Percentiles rank a stretch among this genome's conserved stretches.
These are phyloP conservation scores for Gopherus flavomarginatus DNA, from an alignment of 2,113 vertebrate genomes.

Conservation along the genomic window DNA sequence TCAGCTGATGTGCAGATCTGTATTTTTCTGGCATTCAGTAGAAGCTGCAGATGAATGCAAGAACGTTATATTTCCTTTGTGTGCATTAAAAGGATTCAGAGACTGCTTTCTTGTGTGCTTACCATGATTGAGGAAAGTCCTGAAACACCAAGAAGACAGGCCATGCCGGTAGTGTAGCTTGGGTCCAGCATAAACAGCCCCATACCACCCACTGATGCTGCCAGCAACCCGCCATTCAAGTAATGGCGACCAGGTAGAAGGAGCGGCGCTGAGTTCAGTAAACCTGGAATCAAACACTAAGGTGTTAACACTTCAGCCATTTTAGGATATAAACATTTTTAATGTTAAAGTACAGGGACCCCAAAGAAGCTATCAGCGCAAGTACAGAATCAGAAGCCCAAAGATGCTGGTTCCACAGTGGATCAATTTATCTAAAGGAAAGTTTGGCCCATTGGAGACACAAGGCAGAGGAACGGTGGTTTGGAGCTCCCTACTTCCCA, in stretches of 20 bases:
- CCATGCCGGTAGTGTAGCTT: slow-evolving; percentile 83
- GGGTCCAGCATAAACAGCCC: slow-evolving; percentile 84
- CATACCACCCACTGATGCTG: slow-evolving; percentile 78
- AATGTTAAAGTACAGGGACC: neutral
- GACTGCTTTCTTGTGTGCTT: slow-evolving; percentile 9
- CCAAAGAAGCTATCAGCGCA: neutral
- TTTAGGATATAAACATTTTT: neutral
- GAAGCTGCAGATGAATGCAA: neutral
- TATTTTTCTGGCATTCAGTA: neutral
- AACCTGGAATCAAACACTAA: slow-evolving; percentile 60
- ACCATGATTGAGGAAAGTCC: slow-evolving; percentile 88
- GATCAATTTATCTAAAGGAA: neutral
- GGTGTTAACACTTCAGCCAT: neutral
- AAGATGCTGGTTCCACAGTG: neutral
- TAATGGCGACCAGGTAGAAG: slow-evolving; percentile 82
- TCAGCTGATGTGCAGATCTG: neutral
- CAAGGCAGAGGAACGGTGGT: neutral
- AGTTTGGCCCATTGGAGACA: neutral
- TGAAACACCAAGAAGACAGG: slow-evolving; percentile 84
- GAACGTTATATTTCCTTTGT: neutral
- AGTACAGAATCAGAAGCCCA: neutral
- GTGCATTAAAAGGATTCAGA: neutral
- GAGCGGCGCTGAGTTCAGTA: slow-evolving; percentile 82
- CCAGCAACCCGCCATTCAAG: slow-evolving; percentile 83
- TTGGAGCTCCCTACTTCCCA: neutral